Conservation (phyloP, 2,797 vertebrate species). For the Apogon hyalosoma region DNA sequence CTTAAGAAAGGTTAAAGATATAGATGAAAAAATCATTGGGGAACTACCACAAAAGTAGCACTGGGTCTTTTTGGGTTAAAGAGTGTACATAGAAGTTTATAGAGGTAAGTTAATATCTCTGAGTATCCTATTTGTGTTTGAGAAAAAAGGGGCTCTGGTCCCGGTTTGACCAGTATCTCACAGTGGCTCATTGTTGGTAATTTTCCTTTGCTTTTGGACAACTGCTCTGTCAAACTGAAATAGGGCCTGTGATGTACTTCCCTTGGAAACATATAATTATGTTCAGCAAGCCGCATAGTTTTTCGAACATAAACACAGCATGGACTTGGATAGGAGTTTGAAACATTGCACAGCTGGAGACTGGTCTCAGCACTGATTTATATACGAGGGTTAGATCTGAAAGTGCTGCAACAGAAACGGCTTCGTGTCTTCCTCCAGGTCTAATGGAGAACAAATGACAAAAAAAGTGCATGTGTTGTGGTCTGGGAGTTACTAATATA, state of each 20-base stretch:
- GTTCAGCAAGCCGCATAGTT: constrained; percentile 2
- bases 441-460: constrained; percentile 15
- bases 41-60: no score
- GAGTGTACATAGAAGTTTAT: no score
- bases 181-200: background rate
- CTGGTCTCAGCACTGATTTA: constrained; percentile 12
- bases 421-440: constrained; percentile 1
- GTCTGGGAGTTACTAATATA: constrained; percentile 3
- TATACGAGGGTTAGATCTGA: constrained; percentile 4
- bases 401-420: background rate
- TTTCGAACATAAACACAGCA: constrained; percentile 22
- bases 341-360: background rate
- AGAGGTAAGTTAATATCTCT: no score
- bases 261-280: constrained; percentile 22
- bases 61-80: no score
- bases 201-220: constrained; percentile 19
- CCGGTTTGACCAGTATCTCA: background rate
- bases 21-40: no score
- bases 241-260: background rate
- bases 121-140: no score
- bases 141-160: background rate
- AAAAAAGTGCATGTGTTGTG: background rate
- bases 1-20: no score
- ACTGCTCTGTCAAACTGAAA: constrained; percentile 8
- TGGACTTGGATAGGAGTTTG: constrained; percentile 18